These are phyloP conservation scores for Phlogophora meticulosa DNA, from an alignment of 2,888 invertebrate species.

Conservation along the genomic window DNA sequence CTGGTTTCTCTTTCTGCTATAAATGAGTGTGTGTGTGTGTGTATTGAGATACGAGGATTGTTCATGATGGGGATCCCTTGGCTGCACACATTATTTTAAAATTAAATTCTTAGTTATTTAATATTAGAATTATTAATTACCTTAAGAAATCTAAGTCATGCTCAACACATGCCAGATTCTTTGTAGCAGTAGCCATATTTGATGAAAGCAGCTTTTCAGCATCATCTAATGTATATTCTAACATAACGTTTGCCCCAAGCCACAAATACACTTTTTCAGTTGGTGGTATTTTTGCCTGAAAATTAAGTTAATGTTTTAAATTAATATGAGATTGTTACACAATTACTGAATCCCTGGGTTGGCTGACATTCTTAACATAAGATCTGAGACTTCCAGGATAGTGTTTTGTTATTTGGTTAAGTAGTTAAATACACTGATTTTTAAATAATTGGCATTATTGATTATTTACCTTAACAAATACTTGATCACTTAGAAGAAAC, in stretches of 20 bases:
- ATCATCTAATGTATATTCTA: slow-evolving; percentile 98
- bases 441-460: neutral
- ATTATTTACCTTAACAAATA: slow-evolving; percentile 92
- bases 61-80: too few species aligned
- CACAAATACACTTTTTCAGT: slow-evolving; percentile 96
- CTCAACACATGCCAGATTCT: slow-evolving; percentile 96
- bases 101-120: too few species aligned
- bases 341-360: neutral
- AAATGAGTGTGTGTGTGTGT: too few species aligned
- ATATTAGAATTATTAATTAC: too few species aligned
- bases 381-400: neutral
- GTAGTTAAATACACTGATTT: too few species aligned
- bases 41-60: too few species aligned
- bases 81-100: too few species aligned
- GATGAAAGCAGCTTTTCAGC: slow-evolving; percentile 96
- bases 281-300: slow-evolving; percentile 96
- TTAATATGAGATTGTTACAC: neutral
- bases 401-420: neutral
- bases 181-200: slow-evolving; percentile 96
- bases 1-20: too few species aligned
- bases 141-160: slow-evolving; percentile 98
- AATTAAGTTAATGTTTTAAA: slow-evolving; percentile 44
- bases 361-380: neutral
- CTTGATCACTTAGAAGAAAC: slow-evolving; percentile 98
- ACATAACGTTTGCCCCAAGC: slow-evolving; percentile 98